Evolutionary conservation across 2,113 vertebrate species (phyloP).

Genomic region (Columba livia): DNA sequence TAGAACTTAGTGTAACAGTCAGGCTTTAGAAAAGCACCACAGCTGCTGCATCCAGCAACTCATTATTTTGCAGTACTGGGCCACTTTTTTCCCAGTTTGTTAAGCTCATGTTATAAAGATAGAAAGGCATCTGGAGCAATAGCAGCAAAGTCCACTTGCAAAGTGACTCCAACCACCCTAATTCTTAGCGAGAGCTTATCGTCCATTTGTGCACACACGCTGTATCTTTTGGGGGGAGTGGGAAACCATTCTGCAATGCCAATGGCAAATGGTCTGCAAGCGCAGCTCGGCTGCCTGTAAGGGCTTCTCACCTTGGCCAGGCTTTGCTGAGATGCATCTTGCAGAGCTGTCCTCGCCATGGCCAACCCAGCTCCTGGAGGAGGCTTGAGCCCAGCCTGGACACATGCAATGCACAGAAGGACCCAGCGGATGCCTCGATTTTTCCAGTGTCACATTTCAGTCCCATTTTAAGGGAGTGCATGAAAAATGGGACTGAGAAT

Average conservation of each 20-base stretch:
- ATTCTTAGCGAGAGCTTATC: background rate
- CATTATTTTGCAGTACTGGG: background rate
- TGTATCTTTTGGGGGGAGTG: background rate
- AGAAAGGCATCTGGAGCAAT: background rate
- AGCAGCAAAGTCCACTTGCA: background rate
- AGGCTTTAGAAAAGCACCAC: background rate
- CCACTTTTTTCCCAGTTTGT: background rate
- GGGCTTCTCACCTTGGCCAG: background rate
- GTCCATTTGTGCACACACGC: background rate
- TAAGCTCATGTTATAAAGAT: background rate
- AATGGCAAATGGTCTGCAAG: background rate
- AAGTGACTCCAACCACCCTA: background rate
- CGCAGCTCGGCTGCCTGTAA: accelerated
- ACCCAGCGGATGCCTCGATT: background rate
- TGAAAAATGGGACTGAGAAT: background rate
- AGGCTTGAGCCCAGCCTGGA: background rate
- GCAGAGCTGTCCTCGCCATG: background rate
- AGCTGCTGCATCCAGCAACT: background rate
- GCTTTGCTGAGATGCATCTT: background rate
- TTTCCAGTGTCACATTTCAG: background rate
- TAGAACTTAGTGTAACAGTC: background rate
- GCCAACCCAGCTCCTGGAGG: background rate
- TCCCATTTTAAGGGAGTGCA: background rate
- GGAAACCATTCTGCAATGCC: background rate
- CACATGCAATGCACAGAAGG: background rate